Evolutionary conservation across 2,797 vertebrate species (phyloP).

Genomic region (Darevskia mixta): DNA sequence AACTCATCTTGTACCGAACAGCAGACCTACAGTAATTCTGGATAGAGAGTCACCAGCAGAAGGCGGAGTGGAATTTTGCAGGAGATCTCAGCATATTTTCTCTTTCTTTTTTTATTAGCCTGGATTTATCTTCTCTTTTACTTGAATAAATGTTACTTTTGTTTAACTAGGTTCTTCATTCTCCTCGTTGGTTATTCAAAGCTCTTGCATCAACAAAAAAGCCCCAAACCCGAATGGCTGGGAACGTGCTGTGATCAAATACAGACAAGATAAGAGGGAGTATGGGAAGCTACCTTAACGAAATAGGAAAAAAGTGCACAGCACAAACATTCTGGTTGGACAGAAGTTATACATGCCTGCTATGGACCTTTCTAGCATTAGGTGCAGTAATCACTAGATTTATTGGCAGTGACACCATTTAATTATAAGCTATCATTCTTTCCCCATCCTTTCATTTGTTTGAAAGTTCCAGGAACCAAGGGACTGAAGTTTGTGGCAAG

Average conservation of each 20-base stretch:
- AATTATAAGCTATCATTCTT: background rate
- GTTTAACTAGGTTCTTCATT: conserved; percentile 4
- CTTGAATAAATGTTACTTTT: conserved; percentile 4
- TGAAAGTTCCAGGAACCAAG: no score
- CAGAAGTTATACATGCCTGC: background rate
- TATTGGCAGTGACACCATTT: background rate
- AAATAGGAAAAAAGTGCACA: background rate
- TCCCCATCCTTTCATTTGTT: background rate
- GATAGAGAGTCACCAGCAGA: background rate
- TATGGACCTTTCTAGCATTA: background rate
- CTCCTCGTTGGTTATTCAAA: background rate
- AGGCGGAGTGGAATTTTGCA: background rate
- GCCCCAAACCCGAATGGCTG: background rate
- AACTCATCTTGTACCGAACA: background rate
- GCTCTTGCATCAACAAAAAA: background rate
- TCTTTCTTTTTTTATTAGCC: background rate
- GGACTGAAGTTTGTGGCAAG: no score
- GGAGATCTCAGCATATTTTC: background rate
- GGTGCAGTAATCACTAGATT: background rate
- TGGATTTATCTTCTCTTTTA: background rate
- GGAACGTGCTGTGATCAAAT: background rate
- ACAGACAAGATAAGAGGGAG: background rate
- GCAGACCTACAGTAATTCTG: background rate
- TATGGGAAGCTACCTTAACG: background rate
- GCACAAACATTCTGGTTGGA: background rate